These are phyloP conservation scores for Sitta carolinensis DNA, from an alignment of 2,797 vertebrate genomes.

Conservation along the genomic window DNA sequence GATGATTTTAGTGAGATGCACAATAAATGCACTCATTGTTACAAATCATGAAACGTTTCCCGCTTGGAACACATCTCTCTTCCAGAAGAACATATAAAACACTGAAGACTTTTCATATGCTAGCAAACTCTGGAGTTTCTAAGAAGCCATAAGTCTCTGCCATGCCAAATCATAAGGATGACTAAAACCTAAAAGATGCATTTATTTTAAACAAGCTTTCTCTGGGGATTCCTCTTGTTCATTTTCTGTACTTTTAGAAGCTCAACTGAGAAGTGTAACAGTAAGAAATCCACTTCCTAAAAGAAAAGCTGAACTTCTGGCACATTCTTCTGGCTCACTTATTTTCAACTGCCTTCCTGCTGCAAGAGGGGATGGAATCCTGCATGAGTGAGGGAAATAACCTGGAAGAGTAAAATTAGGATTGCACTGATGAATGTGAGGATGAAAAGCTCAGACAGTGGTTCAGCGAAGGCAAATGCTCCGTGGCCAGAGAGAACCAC, in stretches of 20 bases:
- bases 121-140: neutral
- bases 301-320: neutral
- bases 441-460: neutral
- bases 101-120: neutral
- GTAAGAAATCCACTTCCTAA: neutral
- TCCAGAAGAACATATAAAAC: neutral
- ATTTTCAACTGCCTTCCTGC: neutral
- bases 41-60: neutral
- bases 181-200: neutral
- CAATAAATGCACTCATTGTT: neutral
- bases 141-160: neutral
- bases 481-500: neutral
- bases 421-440: neutral
- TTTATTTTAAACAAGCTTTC: neutral
- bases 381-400: neutral
- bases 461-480: neutral
- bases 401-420: neutral
- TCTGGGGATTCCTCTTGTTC: neutral
- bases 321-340: neutral
- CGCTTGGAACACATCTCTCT: neutral
- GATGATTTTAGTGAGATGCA: neutral
- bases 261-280: neutral
- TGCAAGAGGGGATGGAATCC: neutral
- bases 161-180: neutral
- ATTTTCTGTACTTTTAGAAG: neutral